Base-by-base conservation (phyloP, 2,888 invertebrate genomes). In the Helleia helle region DNA sequence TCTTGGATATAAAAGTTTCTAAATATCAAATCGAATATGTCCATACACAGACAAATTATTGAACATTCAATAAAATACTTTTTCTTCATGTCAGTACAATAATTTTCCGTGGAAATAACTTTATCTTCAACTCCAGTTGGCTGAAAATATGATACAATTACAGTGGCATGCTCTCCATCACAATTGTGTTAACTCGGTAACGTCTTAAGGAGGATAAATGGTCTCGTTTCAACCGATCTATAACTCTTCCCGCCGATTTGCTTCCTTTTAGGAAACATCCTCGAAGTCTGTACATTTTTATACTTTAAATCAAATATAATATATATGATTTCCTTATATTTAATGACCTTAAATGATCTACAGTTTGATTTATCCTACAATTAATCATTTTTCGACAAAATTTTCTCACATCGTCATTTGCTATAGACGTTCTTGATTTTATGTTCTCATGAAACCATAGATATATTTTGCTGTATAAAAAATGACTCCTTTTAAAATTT, bases 141-240 rank as follows among this genome's bases (percentile, higher is more conserved):
- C 40, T 40, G 40, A 40, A 40, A 40, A 40, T 40, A 40, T 40
- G 40, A 40, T 40, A 40, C 31, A 40, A 40, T 40, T 40, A 40
- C 40, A 40, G 29, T 25, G 31, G 24, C 30, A 17, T 40, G 15
- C 26, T 40, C 26, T 40, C 30, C 24, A 30, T 40, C 40, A 15
- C 40, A 40, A 31, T 40, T 40, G 17, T 40, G 31, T 40, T 31
- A 31, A 31, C 26, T 26, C 30, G 31, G 30, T 40, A 30, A 40
- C 18, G 14, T 22, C 29, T 38, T 38, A 17, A 38, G 39, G 29
- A 30, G 30, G 25, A 39, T 31, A 24, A 24, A 29, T 30, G 25
- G 30, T 15, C 14, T 29, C 26, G 27, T 38, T 38, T 38, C 26
- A 26, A 38, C 37, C 17, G 26, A 27, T 38, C 34, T 34, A 34